Evolutionary conservation across 2,113 vertebrate species (phyloP), one percentile per base, ranked within the genome.

Genomic region (Zosterops lateralis): DNA sequence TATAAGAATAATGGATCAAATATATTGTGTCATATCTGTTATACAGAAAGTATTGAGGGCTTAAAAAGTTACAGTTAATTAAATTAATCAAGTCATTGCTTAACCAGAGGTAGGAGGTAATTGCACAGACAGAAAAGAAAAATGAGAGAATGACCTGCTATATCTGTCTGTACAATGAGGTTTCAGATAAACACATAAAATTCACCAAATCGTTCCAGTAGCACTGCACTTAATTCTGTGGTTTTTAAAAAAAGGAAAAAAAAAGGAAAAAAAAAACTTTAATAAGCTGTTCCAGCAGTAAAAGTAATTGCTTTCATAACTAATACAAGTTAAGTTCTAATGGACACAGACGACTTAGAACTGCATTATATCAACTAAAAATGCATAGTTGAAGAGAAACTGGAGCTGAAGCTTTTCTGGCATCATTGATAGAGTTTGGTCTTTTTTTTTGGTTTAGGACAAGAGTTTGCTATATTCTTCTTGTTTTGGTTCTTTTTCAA

Each of bases 51-150:
- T 73, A 66, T 42, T 82, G 58, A 96, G 22, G 31, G 31, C 36
- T 95, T 87, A 45, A 90, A 96, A 94, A 89, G n/a, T 76, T 93
- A 74, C 50, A 84, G 40, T 84, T 97, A 95, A 96, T 97, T 95
- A 96, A 95, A 38, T 84, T 89, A 96, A 93, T 95, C 84, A 96
- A 93, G 70, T 81, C 58, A 95, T 76, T 95, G 40, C 16, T 80
- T 90, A 80, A 95, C 87, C 51, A 87, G 79, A 82, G 6, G 4
- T 32, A 77, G 26, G 29, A 87, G 61, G 36, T 86, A 38, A 84
- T 94, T 93, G 7, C 36, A 79, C 22, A 26, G 40, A 80, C 34
- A 78, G 70, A 91, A 72, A 81, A 92, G 81, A 93, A 91, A 89
- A 91, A 90, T 73, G 58, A 92, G 48, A 56, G 24, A 94, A 88